Evolutionary conservation across 2,888 invertebrate species (phyloP).

Genomic region (Fissipunctia ypsillon): DNA sequence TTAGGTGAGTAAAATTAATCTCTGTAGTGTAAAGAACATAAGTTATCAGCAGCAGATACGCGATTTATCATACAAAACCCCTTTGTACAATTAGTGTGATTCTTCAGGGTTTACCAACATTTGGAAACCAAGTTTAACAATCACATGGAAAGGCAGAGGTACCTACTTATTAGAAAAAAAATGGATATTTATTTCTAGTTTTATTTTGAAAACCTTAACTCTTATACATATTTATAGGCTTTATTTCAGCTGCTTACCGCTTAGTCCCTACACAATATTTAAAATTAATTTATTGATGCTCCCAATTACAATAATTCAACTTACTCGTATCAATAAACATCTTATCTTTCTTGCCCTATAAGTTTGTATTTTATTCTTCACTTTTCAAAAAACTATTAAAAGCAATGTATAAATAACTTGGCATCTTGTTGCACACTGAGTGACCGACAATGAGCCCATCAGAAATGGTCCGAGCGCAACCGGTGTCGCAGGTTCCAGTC

Average conservation of each 20-base stretch:
- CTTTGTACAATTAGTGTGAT: background rate
- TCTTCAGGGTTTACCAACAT: background rate
- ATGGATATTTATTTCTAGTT: background rate
- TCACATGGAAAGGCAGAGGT: background rate
- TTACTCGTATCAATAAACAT: constrained; percentile 38
- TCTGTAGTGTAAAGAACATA: background rate
- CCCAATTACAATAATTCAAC: constrained; percentile 43
- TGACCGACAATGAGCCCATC: constrained; percentile 78
- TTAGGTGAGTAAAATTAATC: background rate
- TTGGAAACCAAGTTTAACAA: background rate
- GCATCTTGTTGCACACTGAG: constrained; percentile 69
- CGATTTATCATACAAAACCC: background rate
- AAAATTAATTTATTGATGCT: constrained; percentile 27
- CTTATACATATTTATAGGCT: too few relatives aligned
- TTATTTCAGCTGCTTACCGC: constrained; percentile 10
- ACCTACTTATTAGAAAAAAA: too few relatives aligned
- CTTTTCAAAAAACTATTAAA: constrained; percentile 47
- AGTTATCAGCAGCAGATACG: background rate
- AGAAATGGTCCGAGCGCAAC: constrained; percentile 78
- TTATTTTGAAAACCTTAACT: background rate
- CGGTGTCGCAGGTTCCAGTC: constrained; percentile 74
- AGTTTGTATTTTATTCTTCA: constrained; percentile 47
- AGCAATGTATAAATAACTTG: constrained; percentile 52
- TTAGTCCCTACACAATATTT: background rate
- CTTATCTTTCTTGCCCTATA: constrained; percentile 38